Conservation (phyloP, 2,113 vertebrate species). For the Ceyx margarethae region DNA sequence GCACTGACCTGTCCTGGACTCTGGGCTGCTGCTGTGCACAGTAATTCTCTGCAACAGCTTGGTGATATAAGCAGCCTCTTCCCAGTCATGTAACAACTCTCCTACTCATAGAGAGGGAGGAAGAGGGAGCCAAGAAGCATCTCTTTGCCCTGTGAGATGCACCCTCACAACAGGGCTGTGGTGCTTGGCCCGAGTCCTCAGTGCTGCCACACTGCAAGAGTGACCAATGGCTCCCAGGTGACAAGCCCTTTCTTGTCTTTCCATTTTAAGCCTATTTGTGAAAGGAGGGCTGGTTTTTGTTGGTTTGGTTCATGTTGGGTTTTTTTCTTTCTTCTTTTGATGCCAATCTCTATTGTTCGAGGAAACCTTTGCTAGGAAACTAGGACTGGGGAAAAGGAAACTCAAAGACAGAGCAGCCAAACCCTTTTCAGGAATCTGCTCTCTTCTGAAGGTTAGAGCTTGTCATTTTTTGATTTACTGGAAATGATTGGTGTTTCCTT, state of each 20-base stretch:
- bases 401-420: slow-evolving; percentile 50
- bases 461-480: slow-evolving; percentile 61
- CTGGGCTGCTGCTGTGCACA: not conserved
- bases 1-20: not conserved
- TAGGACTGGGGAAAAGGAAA: slow-evolving; percentile 44
- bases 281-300: not conserved
- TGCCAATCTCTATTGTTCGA: slow-evolving; percentile 53
- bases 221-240: not conserved
- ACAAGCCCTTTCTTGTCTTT: not conserved
- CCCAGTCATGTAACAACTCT: not conserved
- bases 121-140: not conserved
- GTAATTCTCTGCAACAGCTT: not conserved
- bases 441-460: slow-evolving; percentile 52
- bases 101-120: not conserved
- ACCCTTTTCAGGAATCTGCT: slow-evolving; percentile 59
- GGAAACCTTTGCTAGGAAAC: slow-evolving; percentile 43
- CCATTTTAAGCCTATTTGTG: slow-evolving; percentile 3
- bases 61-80: not conserved
- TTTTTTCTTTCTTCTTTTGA: not conserved
- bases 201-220: not conserved
- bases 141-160: not conserved
- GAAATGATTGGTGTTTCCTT: slow-evolving; percentile 68
- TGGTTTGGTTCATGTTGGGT: too few relatives aligned
- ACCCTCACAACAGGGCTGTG: accelerated
- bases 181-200: accelerated